These are phyloP conservation scores for Manacus vitellinus DNA, from an alignment of 2,113 vertebrate genomes.

Conservation along the genomic window DNA sequence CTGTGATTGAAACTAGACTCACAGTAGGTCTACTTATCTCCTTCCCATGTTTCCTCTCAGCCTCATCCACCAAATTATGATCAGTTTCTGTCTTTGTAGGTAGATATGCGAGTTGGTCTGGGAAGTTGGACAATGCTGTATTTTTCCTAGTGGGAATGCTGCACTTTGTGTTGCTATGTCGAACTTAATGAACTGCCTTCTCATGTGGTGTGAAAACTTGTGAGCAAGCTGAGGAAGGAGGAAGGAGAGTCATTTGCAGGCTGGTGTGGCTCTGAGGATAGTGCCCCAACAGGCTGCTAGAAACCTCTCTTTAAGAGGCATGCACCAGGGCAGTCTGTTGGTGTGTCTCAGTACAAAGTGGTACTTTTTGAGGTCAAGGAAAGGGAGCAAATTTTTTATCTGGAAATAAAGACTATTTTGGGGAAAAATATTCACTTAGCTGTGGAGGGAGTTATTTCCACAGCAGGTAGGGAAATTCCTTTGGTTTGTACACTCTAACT, in stretches of 20 bases:
- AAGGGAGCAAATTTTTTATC: neutral
- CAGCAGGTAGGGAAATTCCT: neutral
- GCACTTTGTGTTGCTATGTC: fast-evolving
- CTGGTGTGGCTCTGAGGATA: neutral
- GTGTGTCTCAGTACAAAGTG: neutral
- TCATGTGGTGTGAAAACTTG: neutral
- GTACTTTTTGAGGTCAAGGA: neutral
- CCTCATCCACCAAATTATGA: neutral
- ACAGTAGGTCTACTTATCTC: neutral
- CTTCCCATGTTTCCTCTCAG: neutral
- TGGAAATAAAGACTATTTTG: neutral
- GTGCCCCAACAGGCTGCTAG: neutral
- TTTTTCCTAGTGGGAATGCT: neutral
- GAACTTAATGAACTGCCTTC: neutral
- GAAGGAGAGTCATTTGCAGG: neutral
- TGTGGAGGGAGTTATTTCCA: neutral
- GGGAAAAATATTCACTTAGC: neutral
- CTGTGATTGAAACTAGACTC: neutral
- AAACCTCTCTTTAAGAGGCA: neutral
- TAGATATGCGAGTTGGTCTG: neutral
- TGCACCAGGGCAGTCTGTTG: fast-evolving
- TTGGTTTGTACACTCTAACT: neutral
- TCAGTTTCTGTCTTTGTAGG: neutral
- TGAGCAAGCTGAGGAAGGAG: neutral
- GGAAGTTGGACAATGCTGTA: fast-evolving